Conservation (phyloP, 2,888 invertebrate genomes). For the Plebejus melissa region DNA sequence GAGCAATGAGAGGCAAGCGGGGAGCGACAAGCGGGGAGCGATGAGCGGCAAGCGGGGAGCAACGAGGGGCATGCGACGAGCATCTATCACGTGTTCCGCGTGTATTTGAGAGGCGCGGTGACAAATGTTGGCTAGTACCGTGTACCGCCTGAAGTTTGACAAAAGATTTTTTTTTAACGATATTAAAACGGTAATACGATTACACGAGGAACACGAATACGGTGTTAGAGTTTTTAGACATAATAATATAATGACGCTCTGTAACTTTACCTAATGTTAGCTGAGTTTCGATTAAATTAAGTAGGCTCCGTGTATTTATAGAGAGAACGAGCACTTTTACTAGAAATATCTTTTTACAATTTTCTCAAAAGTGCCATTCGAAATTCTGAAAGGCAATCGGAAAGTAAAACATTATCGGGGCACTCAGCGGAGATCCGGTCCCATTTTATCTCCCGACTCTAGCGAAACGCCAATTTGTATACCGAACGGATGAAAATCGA, state of each 20-base stretch:
- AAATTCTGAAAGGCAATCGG: slow-evolving; percentile 7
- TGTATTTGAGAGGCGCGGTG: slow-evolving; percentile 4
- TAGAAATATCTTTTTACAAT: background rate
- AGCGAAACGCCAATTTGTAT: slow-evolving; percentile 5
- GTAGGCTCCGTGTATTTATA: background rate
- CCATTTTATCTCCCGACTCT: background rate
- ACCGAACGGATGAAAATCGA: background rate
- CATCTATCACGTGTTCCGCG: slow-evolving; percentile 3
- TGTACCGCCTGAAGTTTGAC: background rate
- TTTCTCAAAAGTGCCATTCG: background rate
- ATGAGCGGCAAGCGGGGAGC: too few relatives aligned
- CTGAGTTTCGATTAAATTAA: background rate
- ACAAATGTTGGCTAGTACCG: background rate
- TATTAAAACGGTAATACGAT: background rate
- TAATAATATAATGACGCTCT: background rate
- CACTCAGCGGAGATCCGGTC: background rate
- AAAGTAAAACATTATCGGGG: slow-evolving; percentile 14
- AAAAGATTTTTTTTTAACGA: background rate
- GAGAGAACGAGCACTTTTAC: background rate
- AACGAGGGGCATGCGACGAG: background rate
- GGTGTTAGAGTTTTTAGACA: background rate
- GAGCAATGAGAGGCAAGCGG: background rate
- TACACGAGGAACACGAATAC: background rate
- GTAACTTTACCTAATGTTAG: background rate
- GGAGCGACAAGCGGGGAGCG: background rate